These are phyloP conservation scores for Sussaba pulchella DNA, from an alignment of 2,888 invertebrate species.

Conservation along the genomic window DNA sequence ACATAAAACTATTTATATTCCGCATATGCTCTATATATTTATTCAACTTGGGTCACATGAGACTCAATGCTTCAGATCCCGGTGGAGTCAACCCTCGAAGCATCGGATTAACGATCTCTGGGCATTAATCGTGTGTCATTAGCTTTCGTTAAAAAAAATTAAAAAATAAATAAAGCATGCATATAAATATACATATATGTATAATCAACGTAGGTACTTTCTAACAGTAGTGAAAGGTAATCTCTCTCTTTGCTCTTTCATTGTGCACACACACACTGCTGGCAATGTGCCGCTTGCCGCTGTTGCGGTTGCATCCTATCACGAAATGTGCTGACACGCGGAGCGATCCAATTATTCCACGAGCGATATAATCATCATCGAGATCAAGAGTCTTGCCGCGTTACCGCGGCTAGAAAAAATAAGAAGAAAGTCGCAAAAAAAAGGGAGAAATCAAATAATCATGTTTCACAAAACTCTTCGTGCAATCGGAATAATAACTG, in stretches of 20 bases:
- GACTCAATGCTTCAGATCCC: neutral
- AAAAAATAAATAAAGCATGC: neutral
- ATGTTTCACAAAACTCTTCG: slow-evolving; percentile 27
- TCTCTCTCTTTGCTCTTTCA: slow-evolving; percentile 63
- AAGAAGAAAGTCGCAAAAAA: slow-evolving; percentile 60
- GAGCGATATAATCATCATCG: slow-evolving; percentile 65
- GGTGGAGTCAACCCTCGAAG: slow-evolving; percentile 3
- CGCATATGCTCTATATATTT: too few species aligned
- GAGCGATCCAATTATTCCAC: slow-evolving; percentile 67
- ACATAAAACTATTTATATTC: too few species aligned
- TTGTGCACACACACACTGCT: slow-evolving; percentile 45
- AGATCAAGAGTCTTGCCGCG: slow-evolving; percentile 64
- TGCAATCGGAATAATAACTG: slow-evolving; percentile 18
- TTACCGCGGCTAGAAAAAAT: slow-evolving; percentile 56
- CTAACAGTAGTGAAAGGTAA: slow-evolving; percentile 70
- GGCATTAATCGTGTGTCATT: slow-evolving; percentile 41
- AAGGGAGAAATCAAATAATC: slow-evolving; percentile 57
- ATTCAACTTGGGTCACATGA: too few species aligned
- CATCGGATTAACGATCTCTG: slow-evolving; percentile 2
- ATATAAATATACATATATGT: neutral
- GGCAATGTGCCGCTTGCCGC: slow-evolving; percentile 9
- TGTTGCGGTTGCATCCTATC: slow-evolving; percentile 55
- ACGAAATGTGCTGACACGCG: slow-evolving; percentile 61
- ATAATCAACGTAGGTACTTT: slow-evolving; percentile 59
- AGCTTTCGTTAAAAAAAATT: slow-evolving; percentile 24